Conservation (phyloP, 2,113 vertebrate species). For the Pitta sordida region DNA sequence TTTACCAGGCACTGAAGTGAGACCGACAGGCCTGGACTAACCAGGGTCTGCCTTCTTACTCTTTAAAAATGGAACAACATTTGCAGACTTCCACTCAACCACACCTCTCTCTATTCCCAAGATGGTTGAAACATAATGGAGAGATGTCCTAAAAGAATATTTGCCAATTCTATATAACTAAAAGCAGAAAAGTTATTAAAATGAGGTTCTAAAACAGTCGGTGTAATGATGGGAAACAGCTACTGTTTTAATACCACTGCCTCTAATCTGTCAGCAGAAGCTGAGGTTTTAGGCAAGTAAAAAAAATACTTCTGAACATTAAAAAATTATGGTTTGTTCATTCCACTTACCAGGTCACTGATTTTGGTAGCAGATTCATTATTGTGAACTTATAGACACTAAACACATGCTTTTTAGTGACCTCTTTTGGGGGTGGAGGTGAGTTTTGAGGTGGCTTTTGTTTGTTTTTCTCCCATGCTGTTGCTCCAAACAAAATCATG, state of each 20-base stretch:
- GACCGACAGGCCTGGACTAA: not conserved
- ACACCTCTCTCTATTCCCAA: not conserved
- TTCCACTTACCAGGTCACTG: not conserved
- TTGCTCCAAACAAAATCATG: not conserved
- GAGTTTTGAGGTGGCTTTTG: not conserved
- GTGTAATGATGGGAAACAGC: not conserved
- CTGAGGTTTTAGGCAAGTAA: not conserved
- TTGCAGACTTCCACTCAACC: not conserved
- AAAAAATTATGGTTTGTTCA: not conserved
- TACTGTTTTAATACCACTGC: not conserved
- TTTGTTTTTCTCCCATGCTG: not conserved
- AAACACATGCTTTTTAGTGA: not conserved
- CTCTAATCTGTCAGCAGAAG: not conserved
- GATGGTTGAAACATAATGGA: not conserved
- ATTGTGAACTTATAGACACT: not conserved
- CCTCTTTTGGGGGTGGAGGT: accelerated
- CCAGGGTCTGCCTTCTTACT: not conserved
- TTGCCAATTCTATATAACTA: accelerated
- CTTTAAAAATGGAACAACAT: not conserved
- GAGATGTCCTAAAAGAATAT: not conserved
- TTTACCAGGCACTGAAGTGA: not conserved
- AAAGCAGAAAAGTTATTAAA: not conserved
- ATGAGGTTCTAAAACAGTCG: not conserved
- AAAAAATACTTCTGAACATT: not conserved
- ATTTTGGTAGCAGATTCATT: not conserved